A percentile compares a stretch with the other conserved stretches of the same genome.
phyloP scores from a whole-genome alignment of 2,888 invertebrate genomes.

The Colostygia pectinataria region DNA sequence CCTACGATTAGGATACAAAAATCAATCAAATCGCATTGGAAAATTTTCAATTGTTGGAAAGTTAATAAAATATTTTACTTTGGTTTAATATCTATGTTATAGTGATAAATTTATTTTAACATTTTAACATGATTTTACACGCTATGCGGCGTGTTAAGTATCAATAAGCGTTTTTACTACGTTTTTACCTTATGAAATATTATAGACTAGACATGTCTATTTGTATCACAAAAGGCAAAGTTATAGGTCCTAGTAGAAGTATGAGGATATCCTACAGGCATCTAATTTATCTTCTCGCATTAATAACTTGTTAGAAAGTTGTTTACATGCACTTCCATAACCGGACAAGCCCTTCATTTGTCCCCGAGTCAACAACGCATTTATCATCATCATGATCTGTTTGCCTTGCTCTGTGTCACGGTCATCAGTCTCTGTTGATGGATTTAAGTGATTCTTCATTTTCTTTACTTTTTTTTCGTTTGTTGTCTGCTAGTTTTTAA shows the following conservation, averaged over 20 bases:
- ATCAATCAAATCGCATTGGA: too few species aligned
- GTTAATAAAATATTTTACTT: too few species aligned
- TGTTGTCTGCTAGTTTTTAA: not conserved
- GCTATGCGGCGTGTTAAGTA: too few species aligned
- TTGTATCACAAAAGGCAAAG: not conserved
- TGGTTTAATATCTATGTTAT: too few species aligned
- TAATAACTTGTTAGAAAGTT: slow-evolving; percentile 35
- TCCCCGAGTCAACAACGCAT: slow-evolving; percentile 24
- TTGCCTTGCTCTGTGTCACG: slow-evolving; percentile 23
- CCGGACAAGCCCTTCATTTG: slow-evolving; percentile 33
- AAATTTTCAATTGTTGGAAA: too few species aligned
- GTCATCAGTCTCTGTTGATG: slow-evolving; percentile 17
- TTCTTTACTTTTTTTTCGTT: not conserved
- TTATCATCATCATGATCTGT: slow-evolving; percentile 27
- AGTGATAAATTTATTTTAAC: too few species aligned
- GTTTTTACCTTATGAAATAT: too few species aligned
- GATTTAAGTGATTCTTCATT: slow-evolving; percentile 2
- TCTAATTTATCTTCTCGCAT: slow-evolving; percentile 26
- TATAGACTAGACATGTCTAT: too few species aligned
- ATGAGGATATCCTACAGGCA: slow-evolving; percentile 11
- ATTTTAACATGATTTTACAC: too few species aligned
- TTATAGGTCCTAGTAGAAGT: not conserved
- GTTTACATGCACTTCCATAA: slow-evolving; percentile 29
- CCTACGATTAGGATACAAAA: too few species aligned
- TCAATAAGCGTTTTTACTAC: too few species aligned